Evolutionary conservation across 1,140 invertebrate species (phyloP).

Genomic region (Brachionus manjavacas): DNA sequence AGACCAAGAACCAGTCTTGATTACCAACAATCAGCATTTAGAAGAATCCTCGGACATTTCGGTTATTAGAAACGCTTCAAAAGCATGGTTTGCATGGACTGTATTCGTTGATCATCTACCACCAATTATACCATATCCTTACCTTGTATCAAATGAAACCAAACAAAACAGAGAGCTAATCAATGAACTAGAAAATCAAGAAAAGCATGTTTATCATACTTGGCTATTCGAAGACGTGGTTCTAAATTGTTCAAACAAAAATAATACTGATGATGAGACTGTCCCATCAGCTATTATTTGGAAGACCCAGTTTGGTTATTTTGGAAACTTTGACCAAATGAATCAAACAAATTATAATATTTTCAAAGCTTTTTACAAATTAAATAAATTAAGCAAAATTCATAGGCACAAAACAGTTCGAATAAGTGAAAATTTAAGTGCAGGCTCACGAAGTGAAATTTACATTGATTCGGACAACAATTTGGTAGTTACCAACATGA

Average conservation of each 20-base stretch:
- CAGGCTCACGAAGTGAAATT: not conserved
- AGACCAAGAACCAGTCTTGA: not conserved
- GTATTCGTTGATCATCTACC: slow-evolving; percentile 25
- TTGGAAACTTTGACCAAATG: not conserved
- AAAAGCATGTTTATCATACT: slow-evolving; percentile 32
- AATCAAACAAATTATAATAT: slow-evolving; percentile 11
- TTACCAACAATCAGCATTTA: not conserved
- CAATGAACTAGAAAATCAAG: not conserved
- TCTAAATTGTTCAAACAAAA: slow-evolving; percentile 10
- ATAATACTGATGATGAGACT: not conserved
- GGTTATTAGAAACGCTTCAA: not conserved
- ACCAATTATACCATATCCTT: slow-evolving; percentile 19
- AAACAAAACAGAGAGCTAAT: not conserved
- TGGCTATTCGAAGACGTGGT: slow-evolving; percentile 6
- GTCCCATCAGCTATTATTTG: slow-evolving; percentile 7
- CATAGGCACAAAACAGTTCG: not conserved
- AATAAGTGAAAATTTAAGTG: slow-evolving; percentile 26
- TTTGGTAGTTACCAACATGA: slow-evolving; percentile 35
- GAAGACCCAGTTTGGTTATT: slow-evolving; percentile 39
- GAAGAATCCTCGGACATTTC: slow-evolving; percentile 17
- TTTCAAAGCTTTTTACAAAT: slow-evolving; percentile 32
- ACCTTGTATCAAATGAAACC: not conserved
- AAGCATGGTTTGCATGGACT: slow-evolving; percentile 39
- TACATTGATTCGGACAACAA: not conserved
- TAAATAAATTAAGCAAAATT: slow-evolving; percentile 33